These are phyloP conservation scores for Periophthalmus modestus DNA, from an alignment of 2,113 vertebrate genomes.

Conservation along the genomic window DNA sequence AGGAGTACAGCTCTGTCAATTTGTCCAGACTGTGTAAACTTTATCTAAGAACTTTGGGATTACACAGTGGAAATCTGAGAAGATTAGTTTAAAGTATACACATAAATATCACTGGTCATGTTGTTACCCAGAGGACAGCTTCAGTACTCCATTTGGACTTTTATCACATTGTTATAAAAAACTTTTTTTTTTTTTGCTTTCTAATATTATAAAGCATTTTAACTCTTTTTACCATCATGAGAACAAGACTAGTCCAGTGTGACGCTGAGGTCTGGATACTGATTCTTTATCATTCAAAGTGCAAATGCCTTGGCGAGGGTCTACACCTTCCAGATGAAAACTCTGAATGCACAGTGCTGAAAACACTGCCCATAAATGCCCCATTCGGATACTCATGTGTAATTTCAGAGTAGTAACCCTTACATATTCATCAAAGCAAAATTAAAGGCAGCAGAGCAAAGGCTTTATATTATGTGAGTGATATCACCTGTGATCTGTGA, in stretches of 20 bases:
- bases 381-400: neutral
- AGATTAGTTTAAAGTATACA: neutral
- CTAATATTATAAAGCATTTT: neutral
- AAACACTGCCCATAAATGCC: neutral
- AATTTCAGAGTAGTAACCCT: neutral
- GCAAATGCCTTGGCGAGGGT: neutral
- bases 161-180: neutral
- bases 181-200: neutral
- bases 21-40: neutral
- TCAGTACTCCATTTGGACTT: neutral
- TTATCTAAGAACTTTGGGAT: neutral
- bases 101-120: neutral
- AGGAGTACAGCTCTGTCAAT: neutral
- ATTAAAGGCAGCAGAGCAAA: slow-evolving; percentile 7
- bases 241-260: neutral
- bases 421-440: slow-evolving; percentile 7
- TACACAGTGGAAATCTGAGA: neutral
- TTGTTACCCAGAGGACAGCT: neutral
- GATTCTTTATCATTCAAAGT: neutral
- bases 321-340: neutral
- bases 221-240: neutral
- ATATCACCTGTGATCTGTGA: slow-evolving; percentile 3
- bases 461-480: slow-evolving; percentile 12
- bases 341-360: neutral
- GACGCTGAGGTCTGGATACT: neutral